Percentiles rank a stretch among this genome's conserved stretches.
These are phyloP conservation scores for Scaptomyza pallida DNA, from an alignment of 1,140 invertebrate species.

Conservation along the genomic window DNA sequence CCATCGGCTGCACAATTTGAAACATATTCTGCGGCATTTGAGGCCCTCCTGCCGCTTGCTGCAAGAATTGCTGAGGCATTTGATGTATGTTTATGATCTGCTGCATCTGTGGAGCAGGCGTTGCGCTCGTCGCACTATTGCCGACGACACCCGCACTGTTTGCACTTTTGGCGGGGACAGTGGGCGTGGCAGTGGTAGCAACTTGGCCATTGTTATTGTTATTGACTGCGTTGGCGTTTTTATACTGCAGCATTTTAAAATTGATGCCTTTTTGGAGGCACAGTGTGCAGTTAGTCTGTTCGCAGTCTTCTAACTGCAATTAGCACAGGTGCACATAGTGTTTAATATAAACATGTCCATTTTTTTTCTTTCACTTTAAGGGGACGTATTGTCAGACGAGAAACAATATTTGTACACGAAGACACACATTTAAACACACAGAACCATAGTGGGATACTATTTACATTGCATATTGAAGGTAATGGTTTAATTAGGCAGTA, in stretches of 20 bases:
- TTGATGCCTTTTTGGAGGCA: conserved; percentile 6
- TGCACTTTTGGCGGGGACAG: conserved; percentile 13
- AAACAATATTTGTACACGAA: conserved; percentile 1
- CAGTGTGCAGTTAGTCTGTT: neutral
- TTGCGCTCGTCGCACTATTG: neutral
- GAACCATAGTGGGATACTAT: conserved; percentile 1
- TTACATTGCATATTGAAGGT: conserved; percentile 30
- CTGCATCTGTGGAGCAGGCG: conserved; percentile 54
- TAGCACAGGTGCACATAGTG: conserved; percentile 24
- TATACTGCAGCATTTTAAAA: conserved; percentile 64
- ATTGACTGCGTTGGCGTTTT: conserved; percentile 46
- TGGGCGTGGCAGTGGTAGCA: conserved; percentile 16
- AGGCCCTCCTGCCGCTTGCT: conserved; percentile 26
- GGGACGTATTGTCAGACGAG: conserved; percentile 19
- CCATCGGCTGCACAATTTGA: conserved; percentile 82
- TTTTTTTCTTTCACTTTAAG: conserved; percentile 45
- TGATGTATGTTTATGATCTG: conserved; percentile 83
- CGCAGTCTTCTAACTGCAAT: conserved; percentile 8
- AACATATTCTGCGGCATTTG: conserved; percentile 77
- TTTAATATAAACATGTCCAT: conserved; percentile 37
- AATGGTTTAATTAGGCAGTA: conserved; percentile 25
- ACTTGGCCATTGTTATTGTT: conserved; percentile 45
- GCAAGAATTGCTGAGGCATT: conserved; percentile 66
- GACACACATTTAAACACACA: conserved; percentile 33
- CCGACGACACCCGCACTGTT: neutral